phyloP scores from a whole-genome alignment of 23 tunicate genomes.

The Clavelina lepadiformis region DNA sequence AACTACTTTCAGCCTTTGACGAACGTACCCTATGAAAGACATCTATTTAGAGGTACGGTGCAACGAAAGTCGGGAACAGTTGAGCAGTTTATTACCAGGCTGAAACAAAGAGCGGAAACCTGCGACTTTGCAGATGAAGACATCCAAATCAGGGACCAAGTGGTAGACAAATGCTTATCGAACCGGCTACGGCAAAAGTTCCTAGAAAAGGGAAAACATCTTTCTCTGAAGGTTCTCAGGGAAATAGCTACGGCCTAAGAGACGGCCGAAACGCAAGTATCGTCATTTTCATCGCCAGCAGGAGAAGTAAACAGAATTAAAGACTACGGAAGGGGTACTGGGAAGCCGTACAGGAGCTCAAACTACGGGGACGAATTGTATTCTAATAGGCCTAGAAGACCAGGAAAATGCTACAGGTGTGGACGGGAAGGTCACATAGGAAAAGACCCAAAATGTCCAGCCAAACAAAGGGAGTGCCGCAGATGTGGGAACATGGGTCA shows the following conservation, averaged over 20 bases:
- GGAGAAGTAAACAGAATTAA: no score
- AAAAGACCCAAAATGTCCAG: neutral
- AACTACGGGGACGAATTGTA: no score
- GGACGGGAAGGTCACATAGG: neutral
- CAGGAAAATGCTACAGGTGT: neutral
- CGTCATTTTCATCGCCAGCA: conserved; percentile 4
- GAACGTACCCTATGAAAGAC: conserved; percentile 7
- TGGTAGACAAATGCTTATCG: neutral
- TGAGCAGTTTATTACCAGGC: neutral
- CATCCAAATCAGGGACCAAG: neutral
- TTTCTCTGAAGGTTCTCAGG: neutral
- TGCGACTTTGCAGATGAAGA: neutral
- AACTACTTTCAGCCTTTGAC: no score
- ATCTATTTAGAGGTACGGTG: neutral
- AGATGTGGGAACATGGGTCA: conserved; percentile 10
- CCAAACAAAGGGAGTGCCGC: neutral
- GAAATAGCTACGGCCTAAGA: conserved; percentile 2
- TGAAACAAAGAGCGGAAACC: neutral
- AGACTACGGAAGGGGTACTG: no score
- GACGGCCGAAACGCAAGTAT: conserved; percentile 1
- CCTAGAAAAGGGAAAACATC: neutral
- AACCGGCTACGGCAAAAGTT: neutral
- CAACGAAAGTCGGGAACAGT: neutral
- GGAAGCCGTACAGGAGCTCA: no score
- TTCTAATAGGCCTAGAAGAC: neutral